Percentiles rank a stretch among this genome's conserved stretches.
These are phyloP conservation scores for Gymnobelideus leadbeateri DNA, from an alignment of 2,113 vertebrate genomes.

Conservation along the genomic window DNA sequence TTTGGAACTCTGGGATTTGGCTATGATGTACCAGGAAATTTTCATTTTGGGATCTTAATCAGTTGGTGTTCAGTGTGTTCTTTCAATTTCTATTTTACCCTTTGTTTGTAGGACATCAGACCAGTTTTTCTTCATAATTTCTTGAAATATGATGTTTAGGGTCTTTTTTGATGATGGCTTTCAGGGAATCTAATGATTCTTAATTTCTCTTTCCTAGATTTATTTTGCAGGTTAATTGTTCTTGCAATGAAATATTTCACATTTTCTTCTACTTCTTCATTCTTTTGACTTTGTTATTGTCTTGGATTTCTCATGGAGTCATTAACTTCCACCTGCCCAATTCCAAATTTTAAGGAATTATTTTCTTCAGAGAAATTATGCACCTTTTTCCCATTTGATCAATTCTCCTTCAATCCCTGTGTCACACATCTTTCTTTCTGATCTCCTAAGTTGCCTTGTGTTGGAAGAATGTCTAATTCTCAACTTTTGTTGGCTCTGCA, in stretches of 20 bases:
- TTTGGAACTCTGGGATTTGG: background rate
- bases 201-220: background rate
- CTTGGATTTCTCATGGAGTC: background rate
- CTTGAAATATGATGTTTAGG: background rate
- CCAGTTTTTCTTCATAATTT: background rate
- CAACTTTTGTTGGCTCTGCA: background rate
- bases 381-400: background rate
- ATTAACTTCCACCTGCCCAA: background rate
- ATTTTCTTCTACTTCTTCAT: background rate
- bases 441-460: background rate
- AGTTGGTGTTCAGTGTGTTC: background rate
- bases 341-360: background rate
- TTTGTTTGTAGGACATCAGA: background rate
- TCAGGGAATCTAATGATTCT: background rate
- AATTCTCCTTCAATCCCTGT: background rate
- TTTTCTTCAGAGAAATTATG: background rate
- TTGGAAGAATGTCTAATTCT: background rate
- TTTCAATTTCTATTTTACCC: background rate
- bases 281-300: background rate
- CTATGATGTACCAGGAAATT: background rate
- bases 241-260: background rate
- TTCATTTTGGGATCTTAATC: background rate
- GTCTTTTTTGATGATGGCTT: background rate
- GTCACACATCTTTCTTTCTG: background rate
- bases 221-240: background rate